Evolutionary conservation across 2,797 vertebrate genomes (phyloP), one percentile per base, ranked within the genome.

Genomic region (Bradypodion pumilum): DNA sequence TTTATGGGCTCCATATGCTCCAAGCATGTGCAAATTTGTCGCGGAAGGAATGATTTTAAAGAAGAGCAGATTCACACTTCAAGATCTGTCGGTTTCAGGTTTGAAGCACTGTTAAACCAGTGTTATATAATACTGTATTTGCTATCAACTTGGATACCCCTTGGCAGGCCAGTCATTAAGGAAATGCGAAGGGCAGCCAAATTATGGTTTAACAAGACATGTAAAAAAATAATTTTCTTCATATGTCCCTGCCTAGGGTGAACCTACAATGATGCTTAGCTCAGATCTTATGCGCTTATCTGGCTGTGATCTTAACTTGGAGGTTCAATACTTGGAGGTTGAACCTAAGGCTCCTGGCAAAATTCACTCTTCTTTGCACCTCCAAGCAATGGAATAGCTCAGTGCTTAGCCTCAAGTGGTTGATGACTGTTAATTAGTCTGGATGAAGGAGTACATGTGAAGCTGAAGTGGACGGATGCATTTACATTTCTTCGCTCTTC

Each of bases 401-500:
- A 74, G 62, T 65, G 87, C 79, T 73, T 85, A 74, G 44, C 83
- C 86, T 72, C 3, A 74, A 85, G 52, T 68, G 5, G 89, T 87
- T 90, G 91, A 89, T 85, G 88, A 13, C 59, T 0, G 7, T 74
- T 91, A 91, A 92, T 91, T 87, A 90, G 91, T 91, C 92, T 86
- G 87, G 84, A 82, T 87, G 2, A 4, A 87, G 83, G 49, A 88
- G 68, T 83, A 70, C 77, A 80, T 80, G 76, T 79, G n/a, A 49
- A 80, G 74, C 72, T 82, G 86, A 92, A 90, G 88, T 90, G 86
- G 91, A 93, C 94, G 89, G 88, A 94, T 90, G 90, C 65, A 62
- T 72, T 85, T 79, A 81, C 89, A 49, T 70, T 75, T 29, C 86
- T 82, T 82, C 69, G 63, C 88, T 70, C 62, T 91, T 88, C 86